Conservation (phyloP, 2,888 invertebrate genomes). For the Cybosia mesomella region DNA sequence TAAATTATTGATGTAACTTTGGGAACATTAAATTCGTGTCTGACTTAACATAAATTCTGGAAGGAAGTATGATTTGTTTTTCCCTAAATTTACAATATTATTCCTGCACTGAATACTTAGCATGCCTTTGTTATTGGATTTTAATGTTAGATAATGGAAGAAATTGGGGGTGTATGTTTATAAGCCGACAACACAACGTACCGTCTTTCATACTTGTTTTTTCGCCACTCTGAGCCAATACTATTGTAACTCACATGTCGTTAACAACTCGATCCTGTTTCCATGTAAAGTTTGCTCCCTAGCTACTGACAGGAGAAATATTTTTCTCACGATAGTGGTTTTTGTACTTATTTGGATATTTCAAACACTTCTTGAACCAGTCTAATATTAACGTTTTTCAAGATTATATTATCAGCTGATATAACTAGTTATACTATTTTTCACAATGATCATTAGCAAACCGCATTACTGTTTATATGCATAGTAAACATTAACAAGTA, state of each 20-base stretch:
- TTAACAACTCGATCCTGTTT: not conserved
- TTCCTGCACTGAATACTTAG: not conserved
- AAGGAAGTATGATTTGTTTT: not conserved
- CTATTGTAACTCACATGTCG: not conserved
- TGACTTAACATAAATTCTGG: not conserved
- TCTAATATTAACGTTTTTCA: not conserved
- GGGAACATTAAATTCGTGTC: slow-evolving; percentile 29
- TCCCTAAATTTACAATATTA: not conserved
- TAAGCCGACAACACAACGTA: not conserved
- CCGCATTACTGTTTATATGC: not conserved
- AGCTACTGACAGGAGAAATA: not conserved
- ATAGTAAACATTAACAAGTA: not conserved
- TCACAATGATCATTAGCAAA: not conserved
- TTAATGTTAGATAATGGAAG: not conserved
- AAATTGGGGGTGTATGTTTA: not conserved
- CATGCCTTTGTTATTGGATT: not conserved
- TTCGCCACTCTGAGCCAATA: not conserved
- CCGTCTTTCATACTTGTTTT: not conserved
- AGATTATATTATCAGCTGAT: not conserved
- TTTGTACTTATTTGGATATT: not conserved
- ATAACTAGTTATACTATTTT: not conserved
- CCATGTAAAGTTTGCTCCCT: not conserved
- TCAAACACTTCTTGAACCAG: not conserved
- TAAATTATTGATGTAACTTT: slow-evolving; percentile 59
- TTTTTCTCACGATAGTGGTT: not conserved